These are phyloP conservation scores for Archips crataeganus DNA, from an alignment of 2,888 invertebrate species.

Conservation along the genomic window DNA sequence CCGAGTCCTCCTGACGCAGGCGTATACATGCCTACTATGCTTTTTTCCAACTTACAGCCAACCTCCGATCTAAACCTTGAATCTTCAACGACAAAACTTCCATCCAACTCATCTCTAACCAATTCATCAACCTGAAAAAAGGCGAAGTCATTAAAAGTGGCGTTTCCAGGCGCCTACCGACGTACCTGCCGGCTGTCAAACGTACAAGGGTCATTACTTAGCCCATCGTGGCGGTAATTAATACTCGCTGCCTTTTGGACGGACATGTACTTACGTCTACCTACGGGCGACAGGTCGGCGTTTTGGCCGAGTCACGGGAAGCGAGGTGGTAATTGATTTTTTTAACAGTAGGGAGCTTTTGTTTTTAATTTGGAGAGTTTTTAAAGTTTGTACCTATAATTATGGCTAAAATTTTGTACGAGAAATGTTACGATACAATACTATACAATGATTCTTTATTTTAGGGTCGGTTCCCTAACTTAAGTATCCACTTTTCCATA, in stretches of 20 bases:
- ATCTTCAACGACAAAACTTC: neutral
- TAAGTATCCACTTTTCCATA: no score
- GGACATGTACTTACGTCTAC: slow-evolving; percentile 30
- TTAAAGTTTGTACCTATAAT: no score
- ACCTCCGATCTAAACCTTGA: neutral
- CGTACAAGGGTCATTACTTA: slow-evolving; percentile 85
- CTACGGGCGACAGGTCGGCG: neutral
- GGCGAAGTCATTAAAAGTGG: slow-evolving; percentile 12
- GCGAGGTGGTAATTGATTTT: slow-evolving; percentile 6
- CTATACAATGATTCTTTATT: no score
- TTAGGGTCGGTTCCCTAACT: no score
- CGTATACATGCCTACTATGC: no score
- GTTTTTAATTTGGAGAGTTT: no score
- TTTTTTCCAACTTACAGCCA: neutral
- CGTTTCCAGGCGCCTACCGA: slow-evolving; percentile 47
- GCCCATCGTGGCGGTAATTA: slow-evolving; percentile 78
- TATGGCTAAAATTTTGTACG: no score
- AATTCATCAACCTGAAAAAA: slow-evolving; percentile 22
- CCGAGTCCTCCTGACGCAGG: no score
- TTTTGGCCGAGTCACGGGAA: slow-evolving; percentile 9
- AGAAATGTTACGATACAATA: no score
- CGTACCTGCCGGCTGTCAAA: slow-evolving; percentile 80
- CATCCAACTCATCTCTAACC: slow-evolving; percentile 4
- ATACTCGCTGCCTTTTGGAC: slow-evolving; percentile 57
- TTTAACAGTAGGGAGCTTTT: no score